A percentile compares a stretch with the other conserved stretches of the same genome.
Evolutionary conservation across 2,797 vertebrate species (phyloP).

Genomic region (Microtus californicus): DNA sequence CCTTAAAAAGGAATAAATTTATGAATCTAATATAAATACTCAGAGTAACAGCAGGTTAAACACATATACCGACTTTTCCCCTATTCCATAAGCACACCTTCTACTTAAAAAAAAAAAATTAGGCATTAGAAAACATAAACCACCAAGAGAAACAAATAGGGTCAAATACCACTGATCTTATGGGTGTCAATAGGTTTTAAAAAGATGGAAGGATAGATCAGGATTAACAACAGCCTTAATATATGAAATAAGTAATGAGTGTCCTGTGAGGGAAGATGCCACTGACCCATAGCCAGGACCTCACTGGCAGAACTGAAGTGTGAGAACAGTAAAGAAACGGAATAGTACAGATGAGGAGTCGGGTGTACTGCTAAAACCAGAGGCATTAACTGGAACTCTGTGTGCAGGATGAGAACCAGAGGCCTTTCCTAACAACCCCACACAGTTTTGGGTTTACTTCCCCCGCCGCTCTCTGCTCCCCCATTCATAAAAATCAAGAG

Average conservation of each 20-base stretch:
- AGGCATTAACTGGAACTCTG: not conserved
- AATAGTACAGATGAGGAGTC: not conserved
- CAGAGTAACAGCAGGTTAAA: not conserved
- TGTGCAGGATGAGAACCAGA: not conserved
- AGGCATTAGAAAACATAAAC: not conserved
- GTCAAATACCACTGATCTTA: not conserved
- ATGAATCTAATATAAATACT: not conserved
- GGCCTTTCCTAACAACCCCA: not conserved
- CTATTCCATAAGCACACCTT: not conserved
- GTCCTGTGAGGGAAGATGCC: not conserved
- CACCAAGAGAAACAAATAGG: not conserved
- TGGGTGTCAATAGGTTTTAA: not conserved
- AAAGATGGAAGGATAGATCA: not conserved
- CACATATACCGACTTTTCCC: not conserved
- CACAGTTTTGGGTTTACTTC: not conserved
- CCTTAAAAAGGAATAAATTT: not conserved
- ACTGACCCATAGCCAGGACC: not conserved
- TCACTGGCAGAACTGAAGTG: not conserved
- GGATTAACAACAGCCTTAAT: not conserved
- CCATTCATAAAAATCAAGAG: not conserved
- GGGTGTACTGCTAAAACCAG: not conserved
- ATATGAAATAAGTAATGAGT: not conserved
- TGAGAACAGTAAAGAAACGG: not conserved
- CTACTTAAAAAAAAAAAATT: not conserved
- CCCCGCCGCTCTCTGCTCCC: not conserved